Percentiles rank a stretch among this genome's conserved stretches.
Evolutionary conservation across 2,888 invertebrate genomes (phyloP).

Genomic region (Eupithecia subfuscata): DNA sequence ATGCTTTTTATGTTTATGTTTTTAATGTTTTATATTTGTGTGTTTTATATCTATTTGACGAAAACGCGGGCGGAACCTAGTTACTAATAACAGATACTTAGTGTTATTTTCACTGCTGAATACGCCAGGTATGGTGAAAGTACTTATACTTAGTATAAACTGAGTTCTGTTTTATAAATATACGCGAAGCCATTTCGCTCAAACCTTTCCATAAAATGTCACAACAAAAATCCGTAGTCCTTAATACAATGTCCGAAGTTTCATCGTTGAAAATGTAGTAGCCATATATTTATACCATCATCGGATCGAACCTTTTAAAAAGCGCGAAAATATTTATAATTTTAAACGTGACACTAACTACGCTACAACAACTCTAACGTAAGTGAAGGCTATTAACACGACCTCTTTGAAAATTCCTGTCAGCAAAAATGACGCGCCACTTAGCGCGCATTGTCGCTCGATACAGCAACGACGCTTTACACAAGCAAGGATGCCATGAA

Average conservation of each 20-base stretch:
- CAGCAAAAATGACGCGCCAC: conserved; percentile 41
- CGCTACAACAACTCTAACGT: conserved; percentile 2
- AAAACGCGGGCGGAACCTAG: neutral
- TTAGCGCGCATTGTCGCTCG: conserved; percentile 41
- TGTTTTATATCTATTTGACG: too few relatives aligned
- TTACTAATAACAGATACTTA: too few relatives aligned
- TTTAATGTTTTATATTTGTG: too few relatives aligned
- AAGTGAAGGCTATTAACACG: conserved; percentile 36
- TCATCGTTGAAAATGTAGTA: neutral
- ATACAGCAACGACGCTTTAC: conserved; percentile 40
- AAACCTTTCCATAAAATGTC: neutral
- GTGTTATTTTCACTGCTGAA: too few relatives aligned
- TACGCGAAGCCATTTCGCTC: neutral
- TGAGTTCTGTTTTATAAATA: neutral
- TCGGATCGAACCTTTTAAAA: conserved; percentile 1
- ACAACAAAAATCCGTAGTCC: neutral
- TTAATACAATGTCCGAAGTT: neutral
- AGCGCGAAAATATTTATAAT: neutral
- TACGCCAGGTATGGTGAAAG: neutral
- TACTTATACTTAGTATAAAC: neutral
- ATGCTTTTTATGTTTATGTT: too few relatives aligned
- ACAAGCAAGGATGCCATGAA: conserved; percentile 18
- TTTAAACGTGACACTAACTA: conserved; percentile 9
- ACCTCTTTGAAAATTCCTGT: conserved; percentile 37
- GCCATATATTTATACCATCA: neutral